Conservation (phyloP, 2,797 vertebrate species). For the Dryobates pubescens region DNA sequence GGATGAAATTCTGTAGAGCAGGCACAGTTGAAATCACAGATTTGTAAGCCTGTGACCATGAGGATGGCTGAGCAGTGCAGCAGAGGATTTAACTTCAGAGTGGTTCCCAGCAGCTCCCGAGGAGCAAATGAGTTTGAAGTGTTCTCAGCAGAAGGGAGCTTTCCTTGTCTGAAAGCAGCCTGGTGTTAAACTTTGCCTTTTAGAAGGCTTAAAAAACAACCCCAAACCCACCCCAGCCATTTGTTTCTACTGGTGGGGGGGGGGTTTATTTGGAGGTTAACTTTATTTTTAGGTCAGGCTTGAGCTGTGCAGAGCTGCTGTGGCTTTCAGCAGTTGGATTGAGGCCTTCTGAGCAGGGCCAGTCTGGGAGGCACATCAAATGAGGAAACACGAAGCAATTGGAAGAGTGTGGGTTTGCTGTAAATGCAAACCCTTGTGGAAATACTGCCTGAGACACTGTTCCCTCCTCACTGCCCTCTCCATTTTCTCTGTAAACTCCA, state of each 20-base stretch:
- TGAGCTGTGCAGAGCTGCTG: neutral
- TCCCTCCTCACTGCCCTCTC: neutral
- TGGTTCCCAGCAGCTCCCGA: neutral
- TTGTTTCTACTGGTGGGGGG: neutral
- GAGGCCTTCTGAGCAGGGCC: neutral
- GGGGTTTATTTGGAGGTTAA: neutral
- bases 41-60: neutral
- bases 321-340: neutral
- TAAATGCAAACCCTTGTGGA: neutral
- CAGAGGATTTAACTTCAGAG: neutral
- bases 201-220: neutral
- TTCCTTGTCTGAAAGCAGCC: neutral
- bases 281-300: neutral
- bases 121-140: neutral
- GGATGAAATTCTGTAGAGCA: neutral
- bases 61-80: neutral
- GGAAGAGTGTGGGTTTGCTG: neutral
- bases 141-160: neutral
- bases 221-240: no score
- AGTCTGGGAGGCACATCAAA: neutral
- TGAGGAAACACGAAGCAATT: neutral
- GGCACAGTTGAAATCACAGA: neutral
- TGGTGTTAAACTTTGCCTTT: neutral
- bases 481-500: slow-evolving; percentile 25
- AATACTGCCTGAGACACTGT: neutral